phyloP scores from a whole-genome alignment of 2,797 vertebrate species.

The Setipinna tenuifilis region DNA sequence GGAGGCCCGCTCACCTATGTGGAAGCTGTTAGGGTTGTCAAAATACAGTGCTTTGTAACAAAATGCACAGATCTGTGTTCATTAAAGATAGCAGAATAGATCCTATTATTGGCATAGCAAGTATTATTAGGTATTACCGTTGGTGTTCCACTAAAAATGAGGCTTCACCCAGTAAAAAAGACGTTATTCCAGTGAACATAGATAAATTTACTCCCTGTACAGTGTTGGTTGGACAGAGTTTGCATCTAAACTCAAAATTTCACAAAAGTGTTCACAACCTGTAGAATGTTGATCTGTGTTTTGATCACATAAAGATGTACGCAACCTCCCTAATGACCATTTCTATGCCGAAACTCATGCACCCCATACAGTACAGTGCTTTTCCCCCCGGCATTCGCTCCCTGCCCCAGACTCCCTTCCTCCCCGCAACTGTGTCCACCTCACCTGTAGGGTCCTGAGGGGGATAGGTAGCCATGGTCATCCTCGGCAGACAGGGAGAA shows the following conservation, averaged over 20 bases:
- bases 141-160: not conserved
- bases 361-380: not conserved
- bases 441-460: constrained; percentile 66
- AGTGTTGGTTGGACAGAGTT: too few relatives aligned
- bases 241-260: too few relatives aligned
- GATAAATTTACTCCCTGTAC: too few relatives aligned
- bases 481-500: constrained; percentile 73
- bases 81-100: too few relatives aligned
- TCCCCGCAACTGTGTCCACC: not conserved
- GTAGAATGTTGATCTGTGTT: not conserved
- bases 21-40: constrained; percentile 48
- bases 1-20: constrained; percentile 62
- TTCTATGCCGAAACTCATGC: too few relatives aligned
- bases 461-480: constrained; percentile 68
- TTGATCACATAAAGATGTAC: not conserved
- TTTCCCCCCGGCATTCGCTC: not conserved
- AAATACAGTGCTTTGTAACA: not conserved
- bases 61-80: not conserved
- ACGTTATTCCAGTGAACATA: too few relatives aligned
- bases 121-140: not conserved
- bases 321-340: not conserved
- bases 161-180: too few relatives aligned
- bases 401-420: not conserved
- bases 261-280: not conserved
- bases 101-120: not conserved